Base-by-base conservation (phyloP, 2,888 invertebrate species). In the Acronicta leporina region DNA sequence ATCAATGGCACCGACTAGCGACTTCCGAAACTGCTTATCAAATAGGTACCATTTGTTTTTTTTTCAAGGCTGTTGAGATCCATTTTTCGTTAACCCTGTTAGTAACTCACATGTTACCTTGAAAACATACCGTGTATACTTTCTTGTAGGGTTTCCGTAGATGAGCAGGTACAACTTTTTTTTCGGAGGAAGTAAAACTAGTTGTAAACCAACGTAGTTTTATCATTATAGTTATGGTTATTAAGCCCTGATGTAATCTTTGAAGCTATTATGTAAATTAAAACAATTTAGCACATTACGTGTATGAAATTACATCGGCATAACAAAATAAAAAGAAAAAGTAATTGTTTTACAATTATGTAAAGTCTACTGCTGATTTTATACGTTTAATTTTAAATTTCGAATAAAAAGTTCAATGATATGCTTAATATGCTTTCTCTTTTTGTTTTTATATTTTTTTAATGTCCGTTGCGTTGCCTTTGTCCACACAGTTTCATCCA, bases 371-470 rank as follows among this genome's bases (percentile, higher is more conserved):
- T 16, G 43, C 11, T 25, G 2, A 14, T 25, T 42, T 42, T 33
- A 13, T 2, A 10, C 41, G 35, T 44, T 45, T 44, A 16, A 25
- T 16, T 44, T 64, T 52, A 47, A 14, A 16, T 30, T 35, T 16
- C 50, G 16, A 16, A 40, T 9, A 48, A 25, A 54, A 5, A 33
- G 5, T 3, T 16, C 13, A 9, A n/a, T n/a, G n/a, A n/a, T n/a
- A n/a, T n/a, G 27, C 20, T n/a, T 41, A 48, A 27, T 27, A 33
- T 13, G 20, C 68, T 74, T 77, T 75, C 74, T 68, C 58, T 68
- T 61, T 65, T n/a, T n/a, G n/a, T n/a, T n/a, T 58, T 49, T 48
- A 41, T 43, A 40, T 49, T 10, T 40, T 9, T 42, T 25, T 47
- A 27, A 30, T 38, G 49, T 53, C 44, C 45, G 44, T 41, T 49